Conservation (phyloP, 2,888 invertebrate species). For the Megalurothrips usitatus region DNA sequence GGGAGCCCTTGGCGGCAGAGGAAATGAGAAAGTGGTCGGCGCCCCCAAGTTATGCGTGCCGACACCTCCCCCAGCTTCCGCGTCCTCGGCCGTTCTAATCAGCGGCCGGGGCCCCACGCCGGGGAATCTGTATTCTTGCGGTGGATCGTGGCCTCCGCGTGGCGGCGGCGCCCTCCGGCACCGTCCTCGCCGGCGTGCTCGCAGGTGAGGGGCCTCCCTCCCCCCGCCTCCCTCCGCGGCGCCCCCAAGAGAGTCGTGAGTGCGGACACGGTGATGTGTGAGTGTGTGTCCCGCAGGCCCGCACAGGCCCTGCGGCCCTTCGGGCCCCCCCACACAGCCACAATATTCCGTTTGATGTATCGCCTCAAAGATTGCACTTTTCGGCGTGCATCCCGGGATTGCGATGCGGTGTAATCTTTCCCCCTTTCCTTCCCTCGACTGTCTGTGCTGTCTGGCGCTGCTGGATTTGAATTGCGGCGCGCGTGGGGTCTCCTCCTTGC, state of each 20-base stretch:
- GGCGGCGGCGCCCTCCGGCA: too few species aligned
- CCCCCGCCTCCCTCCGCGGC: neutral
- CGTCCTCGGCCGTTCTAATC: too few species aligned
- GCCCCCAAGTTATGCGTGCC: neutral
- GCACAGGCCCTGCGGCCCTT: neutral
- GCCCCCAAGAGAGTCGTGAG: slow-evolving; percentile 8
- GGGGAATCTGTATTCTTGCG: too few species aligned
- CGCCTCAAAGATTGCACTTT: slow-evolving; percentile 24
- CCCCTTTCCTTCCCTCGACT: neutral
- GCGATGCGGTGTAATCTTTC: slow-evolving; percentile 5
- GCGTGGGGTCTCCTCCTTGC: neutral
- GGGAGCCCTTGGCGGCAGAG: neutral
- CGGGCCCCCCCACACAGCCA: neutral
- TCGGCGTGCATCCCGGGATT: neutral
- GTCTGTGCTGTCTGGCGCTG: too few species aligned
- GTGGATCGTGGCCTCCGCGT: too few species aligned
- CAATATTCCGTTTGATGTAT: slow-evolving; percentile 25
- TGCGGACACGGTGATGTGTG: slow-evolving; percentile 21
- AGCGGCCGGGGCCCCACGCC: too few species aligned
- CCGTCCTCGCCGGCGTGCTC: too few species aligned
- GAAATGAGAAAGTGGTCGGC: neutral
- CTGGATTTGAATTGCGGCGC: slow-evolving; percentile 9
- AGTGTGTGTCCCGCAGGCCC: neutral
- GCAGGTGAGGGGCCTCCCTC: neutral
- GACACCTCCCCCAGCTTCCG: too few species aligned